phyloP scores from a whole-genome alignment of 2,113 vertebrate genomes.

The Camelus dromedarius region DNA sequence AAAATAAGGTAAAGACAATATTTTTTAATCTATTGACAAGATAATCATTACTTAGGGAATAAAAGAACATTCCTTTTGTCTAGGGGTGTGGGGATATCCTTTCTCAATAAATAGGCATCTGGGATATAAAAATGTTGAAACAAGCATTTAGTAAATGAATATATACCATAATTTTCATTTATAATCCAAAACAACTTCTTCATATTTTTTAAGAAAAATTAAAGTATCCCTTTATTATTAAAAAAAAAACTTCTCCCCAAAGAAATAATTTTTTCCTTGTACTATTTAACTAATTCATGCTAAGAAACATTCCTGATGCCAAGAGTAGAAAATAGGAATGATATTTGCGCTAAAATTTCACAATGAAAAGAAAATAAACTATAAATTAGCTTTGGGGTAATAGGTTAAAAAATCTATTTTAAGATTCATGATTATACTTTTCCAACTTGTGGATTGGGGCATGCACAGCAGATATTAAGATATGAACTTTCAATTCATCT shows the following conservation, averaged over 20 bases:
- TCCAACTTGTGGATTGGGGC: background rate
- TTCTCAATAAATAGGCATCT: constrained; percentile 27
- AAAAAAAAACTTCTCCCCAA: background rate
- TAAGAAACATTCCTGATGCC: constrained; percentile 45
- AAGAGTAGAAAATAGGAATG: constrained; percentile 31
- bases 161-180: constrained; percentile 41
- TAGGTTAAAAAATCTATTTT: constrained; percentile 15
- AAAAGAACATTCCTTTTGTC: constrained; percentile 23
- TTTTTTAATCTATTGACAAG: constrained; percentile 52
- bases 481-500: background rate
- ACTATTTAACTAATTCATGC: constrained; percentile 29
- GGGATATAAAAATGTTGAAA: constrained; percentile 54
- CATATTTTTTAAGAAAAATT: constrained; percentile 45
- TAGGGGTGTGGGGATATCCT: background rate
- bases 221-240: background rate
- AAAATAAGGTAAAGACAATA: constrained; percentile 94
- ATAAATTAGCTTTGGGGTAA: background rate
- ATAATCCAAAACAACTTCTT: background rate
- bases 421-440: constrained; percentile 23
- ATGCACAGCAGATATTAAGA: background rate
- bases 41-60: constrained; percentile 44
- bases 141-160: constrained; percentile 27
- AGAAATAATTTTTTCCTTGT: constrained; percentile 31
- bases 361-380: constrained; percentile 38
- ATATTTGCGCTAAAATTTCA: constrained; percentile 16